Evolutionary conservation across 2,113 vertebrate species (phyloP).

Genomic region (Ailuropoda melanoleuca): DNA sequence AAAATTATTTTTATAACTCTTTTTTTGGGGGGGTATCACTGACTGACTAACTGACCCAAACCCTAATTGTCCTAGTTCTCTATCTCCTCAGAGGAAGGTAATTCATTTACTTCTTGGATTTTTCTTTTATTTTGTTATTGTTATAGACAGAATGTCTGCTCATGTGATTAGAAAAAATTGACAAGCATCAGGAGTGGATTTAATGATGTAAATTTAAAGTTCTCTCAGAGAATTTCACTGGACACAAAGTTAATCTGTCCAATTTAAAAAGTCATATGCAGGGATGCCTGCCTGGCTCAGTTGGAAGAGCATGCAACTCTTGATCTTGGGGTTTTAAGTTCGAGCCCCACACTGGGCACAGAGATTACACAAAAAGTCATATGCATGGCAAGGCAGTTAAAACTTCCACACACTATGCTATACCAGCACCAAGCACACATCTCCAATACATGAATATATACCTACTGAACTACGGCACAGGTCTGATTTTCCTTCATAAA

Average conservation of each 20-base stretch:
- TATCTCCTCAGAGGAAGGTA: neutral
- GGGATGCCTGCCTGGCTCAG: neutral
- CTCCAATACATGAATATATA: neutral
- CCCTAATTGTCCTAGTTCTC: neutral
- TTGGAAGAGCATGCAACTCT: neutral
- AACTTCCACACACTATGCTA: neutral
- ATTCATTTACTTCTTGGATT: neutral
- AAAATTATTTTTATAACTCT: neutral
- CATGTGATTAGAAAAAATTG: neutral
- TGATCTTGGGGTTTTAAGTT: neutral
- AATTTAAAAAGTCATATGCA: neutral
- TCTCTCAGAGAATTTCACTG: neutral
- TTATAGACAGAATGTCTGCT: neutral
- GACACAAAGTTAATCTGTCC: neutral
- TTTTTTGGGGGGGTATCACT: neutral
- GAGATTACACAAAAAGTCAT: neutral
- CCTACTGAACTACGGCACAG: neutral
- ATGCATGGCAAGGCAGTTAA: neutral
- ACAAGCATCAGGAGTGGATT: neutral
- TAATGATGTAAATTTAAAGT: constrained; percentile 27
- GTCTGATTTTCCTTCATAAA: neutral
- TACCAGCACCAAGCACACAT: neutral
- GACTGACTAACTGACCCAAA: neutral
- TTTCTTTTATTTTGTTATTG: neutral
- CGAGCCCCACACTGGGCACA: neutral